A percentile compares a stretch with the other conserved stretches of the same genome.
Conservation (phyloP, 1,140 invertebrate species). For the Zaprionus camerounensis region DNA sequence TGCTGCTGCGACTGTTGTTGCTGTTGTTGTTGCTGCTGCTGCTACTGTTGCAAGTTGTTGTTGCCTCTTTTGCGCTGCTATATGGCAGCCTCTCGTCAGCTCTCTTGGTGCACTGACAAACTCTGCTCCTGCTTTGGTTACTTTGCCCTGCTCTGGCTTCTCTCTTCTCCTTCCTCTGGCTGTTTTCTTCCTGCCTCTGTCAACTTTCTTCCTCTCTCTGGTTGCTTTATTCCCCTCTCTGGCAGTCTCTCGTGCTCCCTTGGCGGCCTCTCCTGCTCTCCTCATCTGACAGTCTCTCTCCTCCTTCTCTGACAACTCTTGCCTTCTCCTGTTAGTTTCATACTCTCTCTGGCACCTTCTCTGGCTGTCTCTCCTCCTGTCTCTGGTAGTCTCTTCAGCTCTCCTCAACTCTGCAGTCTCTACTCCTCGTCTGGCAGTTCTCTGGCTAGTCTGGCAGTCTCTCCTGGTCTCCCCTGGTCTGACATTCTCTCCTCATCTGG, state of each 20-base stretch:
- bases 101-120: not conserved
- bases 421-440: not conserved
- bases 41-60: conserved; percentile 1
- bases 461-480: not conserved
- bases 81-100: not conserved
- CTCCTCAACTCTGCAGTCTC: too few relatives aligned
- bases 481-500: not conserved
- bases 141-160: too few relatives aligned
- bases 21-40: not conserved
- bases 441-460: not conserved
- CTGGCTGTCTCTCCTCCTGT: not conserved
- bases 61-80: not conserved
- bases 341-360: too few relatives aligned
- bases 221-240: not conserved
- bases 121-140: not conserved
- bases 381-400: too few relatives aligned
- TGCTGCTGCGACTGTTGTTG: conserved; percentile 6
- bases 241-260: not conserved
- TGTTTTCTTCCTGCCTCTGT: not conserved
- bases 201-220: not conserved
- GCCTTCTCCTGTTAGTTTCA: too few relatives aligned
- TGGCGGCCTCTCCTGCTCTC: too few relatives aligned
- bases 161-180: too few relatives aligned
- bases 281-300: too few relatives aligned
- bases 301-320: too few relatives aligned